These are phyloP conservation scores for Marmota monax DNA, from an alignment of 2,113 vertebrate genomes.

Conservation along the genomic window DNA sequence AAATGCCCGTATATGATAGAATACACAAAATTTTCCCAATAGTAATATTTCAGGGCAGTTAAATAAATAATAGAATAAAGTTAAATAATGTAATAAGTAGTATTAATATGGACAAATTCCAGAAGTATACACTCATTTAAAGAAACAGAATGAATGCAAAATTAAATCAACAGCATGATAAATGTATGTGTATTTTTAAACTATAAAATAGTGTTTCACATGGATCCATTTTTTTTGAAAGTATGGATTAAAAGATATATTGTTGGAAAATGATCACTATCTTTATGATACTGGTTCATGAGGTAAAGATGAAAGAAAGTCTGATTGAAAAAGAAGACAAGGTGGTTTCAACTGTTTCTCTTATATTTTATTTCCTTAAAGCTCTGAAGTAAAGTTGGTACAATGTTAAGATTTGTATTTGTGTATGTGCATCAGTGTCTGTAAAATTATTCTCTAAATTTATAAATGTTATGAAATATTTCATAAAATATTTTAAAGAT, in stretches of 20 bases:
- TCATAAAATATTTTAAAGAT: slow-evolving; percentile 28
- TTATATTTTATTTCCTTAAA: slow-evolving; percentile 17
- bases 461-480: neutral
- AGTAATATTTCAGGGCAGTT: neutral
- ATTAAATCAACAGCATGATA: neutral
- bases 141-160: too few relatives aligned
- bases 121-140: neutral
- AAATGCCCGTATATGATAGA: neutral
- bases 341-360: neutral
- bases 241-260: neutral
- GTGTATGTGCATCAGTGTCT: neutral
- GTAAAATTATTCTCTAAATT: slow-evolving; percentile 23
- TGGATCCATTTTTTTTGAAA: neutral
- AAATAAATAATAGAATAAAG: neutral
- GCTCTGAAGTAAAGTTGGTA: neutral
- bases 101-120: neutral
- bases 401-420: neutral
- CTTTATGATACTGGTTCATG: neutral
- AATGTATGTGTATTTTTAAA: neutral
- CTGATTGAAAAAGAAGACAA: neutral
- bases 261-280: neutral
- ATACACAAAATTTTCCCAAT: neutral
- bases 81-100: neutral
- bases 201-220: neutral
- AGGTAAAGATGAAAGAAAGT: neutral